Base-by-base conservation (phyloP, 2,797 vertebrate genomes). In the Clarias pachynema region DNA sequence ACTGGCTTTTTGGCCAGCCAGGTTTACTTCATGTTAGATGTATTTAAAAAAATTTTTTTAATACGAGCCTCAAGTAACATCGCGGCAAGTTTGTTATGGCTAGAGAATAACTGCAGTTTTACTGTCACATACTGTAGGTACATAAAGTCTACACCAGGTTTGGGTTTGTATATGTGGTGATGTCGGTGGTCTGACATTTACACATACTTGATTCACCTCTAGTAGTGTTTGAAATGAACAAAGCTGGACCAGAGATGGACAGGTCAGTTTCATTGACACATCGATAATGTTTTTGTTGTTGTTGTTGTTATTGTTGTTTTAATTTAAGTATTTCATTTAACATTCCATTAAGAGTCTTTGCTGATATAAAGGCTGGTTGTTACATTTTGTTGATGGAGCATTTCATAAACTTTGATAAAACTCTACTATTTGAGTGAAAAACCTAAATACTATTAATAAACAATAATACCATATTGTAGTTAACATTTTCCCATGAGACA, bases 361-460 rank as follows among this genome's bases (percentile, higher is more conserved):
- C 29, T 78, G 57, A 37, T 37, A 12, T 59, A 59, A 59, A n/a
- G 16, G 15, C 15, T 63, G 31, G 26, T 29, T 26, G 29, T 37
- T 75, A 10, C 59, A 62, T 80, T 80, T 65, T 65, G 49, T 80
- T 80, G 59, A 80, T 80, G 24, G 77, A 37, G 59, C 77, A 44
- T 79, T 79, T 80, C 60, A 80, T 49, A 80, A 80, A 2, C 37
- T 49, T 79, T n/a, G 4, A 2, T 49, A 26, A 65, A 80, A 65
- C 37, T 12, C 14, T 44, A 26, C 26, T 63, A 49, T 34, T 34
- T 16, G 78, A 29, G 1, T 65, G n/a, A 49, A 65, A 37, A 59
- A 3, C 59, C 16, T 53, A 34, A 59, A 57, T 44, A 26, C 59
- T 62, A 40, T 62, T n/a, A n/a, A 24, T n/a, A 62, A 24, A 37